phyloP scores from a whole-genome alignment of 1,140 invertebrate genomes.

The Zophobas atratus region DNA sequence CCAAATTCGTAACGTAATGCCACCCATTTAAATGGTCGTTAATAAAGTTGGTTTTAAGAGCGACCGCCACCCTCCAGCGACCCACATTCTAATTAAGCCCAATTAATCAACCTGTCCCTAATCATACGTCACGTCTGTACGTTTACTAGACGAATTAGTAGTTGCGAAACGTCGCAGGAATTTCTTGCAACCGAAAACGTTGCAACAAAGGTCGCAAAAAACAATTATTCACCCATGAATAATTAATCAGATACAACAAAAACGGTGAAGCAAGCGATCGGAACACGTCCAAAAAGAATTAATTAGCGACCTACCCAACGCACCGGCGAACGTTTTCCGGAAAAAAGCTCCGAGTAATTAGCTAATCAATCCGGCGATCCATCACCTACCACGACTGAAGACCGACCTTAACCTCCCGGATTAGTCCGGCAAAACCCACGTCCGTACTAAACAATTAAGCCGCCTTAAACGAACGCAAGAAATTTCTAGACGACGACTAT shows the following conservation, averaged over 20 bases:
- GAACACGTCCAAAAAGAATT: not conserved
- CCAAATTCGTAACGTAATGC: too few species aligned
- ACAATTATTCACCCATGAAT: not conserved
- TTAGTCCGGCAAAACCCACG: not conserved
- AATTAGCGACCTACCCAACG: not conserved
- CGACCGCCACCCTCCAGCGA: constrained; percentile 3
- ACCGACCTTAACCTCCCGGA: not conserved
- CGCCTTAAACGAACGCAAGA: not conserved
- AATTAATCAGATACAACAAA: not conserved
- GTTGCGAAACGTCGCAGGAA: constrained; percentile 8
- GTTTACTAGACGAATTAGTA: not conserved
- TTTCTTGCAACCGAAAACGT: not conserved
- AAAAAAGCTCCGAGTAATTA: not conserved
- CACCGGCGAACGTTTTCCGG: too few species aligned
- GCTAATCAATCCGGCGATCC: not conserved
- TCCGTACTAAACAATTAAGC: not conserved
- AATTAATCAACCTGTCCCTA: constrained; percentile 19
- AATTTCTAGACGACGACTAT: not conserved
- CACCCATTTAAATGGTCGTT: not conserved
- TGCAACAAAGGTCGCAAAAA: not conserved
- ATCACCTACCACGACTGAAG: not conserved
- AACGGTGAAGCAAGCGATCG: not conserved
- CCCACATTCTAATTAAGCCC: constrained; percentile 1
- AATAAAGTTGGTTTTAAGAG: not conserved
- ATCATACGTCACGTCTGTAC: constrained; percentile 16